Evolutionary conservation across 2,888 invertebrate species (phyloP).

Genomic region (Nemotelus pantherinus): DNA sequence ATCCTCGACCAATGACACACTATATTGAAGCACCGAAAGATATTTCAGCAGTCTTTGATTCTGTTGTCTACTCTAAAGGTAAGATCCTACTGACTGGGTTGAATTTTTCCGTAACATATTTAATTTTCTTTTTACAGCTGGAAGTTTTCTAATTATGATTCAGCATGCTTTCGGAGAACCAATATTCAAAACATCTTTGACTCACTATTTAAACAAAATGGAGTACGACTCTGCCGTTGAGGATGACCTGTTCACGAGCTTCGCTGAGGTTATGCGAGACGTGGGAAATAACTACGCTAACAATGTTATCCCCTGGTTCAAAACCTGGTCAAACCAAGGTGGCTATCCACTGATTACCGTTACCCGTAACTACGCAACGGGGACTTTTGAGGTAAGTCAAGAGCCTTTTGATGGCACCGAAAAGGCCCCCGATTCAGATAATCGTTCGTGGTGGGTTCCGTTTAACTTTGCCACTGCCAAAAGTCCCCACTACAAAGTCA

Average conservation of each 20-base stretch:
- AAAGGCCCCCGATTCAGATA: not conserved
- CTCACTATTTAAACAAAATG: constrained; percentile 27
- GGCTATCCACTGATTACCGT: constrained; percentile 35
- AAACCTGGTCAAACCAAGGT: constrained; percentile 32
- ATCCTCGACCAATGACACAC: constrained; percentile 83
- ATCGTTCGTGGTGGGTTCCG: constrained; percentile 47
- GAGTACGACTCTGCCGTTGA: constrained; percentile 53
- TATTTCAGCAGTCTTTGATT: constrained; percentile 83
- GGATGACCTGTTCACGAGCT: constrained; percentile 51
- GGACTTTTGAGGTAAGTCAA: constrained; percentile 20
- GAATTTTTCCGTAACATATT: constrained; percentile 15
- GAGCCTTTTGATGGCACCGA: constrained; percentile 28
- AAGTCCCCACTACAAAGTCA: constrained; percentile 40
- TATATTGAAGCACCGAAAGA: constrained; percentile 85
- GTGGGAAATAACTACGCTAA: constrained; percentile 49
- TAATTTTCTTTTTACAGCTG: constrained; percentile 64
- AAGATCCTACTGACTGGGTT: constrained; percentile 42
- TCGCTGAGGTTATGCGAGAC: constrained; percentile 55
- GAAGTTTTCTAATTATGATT: constrained; percentile 71
- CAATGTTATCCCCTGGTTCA: not conserved
- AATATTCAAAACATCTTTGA: constrained; percentile 24
- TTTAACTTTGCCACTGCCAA: constrained; percentile 47
- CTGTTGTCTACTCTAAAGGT: constrained; percentile 90
- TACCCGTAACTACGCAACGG: constrained; percentile 9
- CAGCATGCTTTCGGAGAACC: constrained; percentile 64